Base-by-base conservation (phyloP, 2,113 vertebrate species). In the Ceyx cyanopectus region DNA sequence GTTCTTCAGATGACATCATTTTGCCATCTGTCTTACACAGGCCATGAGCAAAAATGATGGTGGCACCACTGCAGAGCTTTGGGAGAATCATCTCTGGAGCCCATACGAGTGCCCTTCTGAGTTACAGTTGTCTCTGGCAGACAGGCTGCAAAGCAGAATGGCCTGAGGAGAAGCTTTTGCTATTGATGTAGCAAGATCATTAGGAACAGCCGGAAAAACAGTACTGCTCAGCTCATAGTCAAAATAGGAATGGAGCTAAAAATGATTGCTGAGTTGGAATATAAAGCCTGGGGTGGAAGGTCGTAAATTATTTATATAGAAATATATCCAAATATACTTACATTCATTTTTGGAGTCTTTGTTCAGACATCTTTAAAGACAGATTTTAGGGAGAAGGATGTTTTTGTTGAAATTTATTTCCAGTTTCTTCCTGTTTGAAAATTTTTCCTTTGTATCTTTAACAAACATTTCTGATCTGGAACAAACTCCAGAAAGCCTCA, bases 1-100 rank as follows among this genome's bases (percentile, higher is more conserved):
- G 74, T 60, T 75, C 67, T 94, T 88, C 61, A 90, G 66, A 81
- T 94, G 68, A 88, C 61, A 81, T 54, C 1, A 1, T 92, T 90
- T 92, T 92, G 81, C 90, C 88, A 84, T 85, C 94, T 93, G 93
- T 43, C 62, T 76, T 79, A 70, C 7, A 81, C 78, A 94, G 93
- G 69, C 69, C 73, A 51, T 0, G 1, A 65, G 65, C 27, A 45
- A 54, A 70, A 79, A 72, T 75, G 73, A 37, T 61, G 70, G 46
- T 86, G 75, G 57, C 72, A 78, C 1, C n/a, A 12, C 46, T 62
- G 77, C 57, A 54, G 87, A 82, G 80, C 73, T 91, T 61, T 86
- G 80, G 56, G 77, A 88, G 73, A 40, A 24, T 70, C 1, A 0
- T 68, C 53, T 81, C 30, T 63, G 62, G 37, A 89, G 56, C 43